A percentile compares a stretch with the other conserved stretches of the same genome.
Conservation (phyloP, 2,888 invertebrate genomes). For the Steinernema carpocapsae region DNA sequence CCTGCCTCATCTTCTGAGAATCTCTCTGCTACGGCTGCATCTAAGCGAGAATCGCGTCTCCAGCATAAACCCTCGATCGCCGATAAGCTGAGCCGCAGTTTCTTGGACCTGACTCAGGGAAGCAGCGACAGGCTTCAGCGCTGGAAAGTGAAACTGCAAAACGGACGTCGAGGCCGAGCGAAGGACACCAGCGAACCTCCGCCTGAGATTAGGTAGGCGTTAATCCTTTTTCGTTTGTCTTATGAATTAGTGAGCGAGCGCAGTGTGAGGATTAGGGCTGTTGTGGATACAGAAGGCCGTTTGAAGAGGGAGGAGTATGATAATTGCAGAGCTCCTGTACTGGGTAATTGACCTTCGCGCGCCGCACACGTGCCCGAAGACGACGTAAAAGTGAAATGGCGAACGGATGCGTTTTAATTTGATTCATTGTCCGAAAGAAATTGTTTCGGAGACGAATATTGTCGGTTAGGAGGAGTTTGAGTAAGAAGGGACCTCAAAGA, state of each 20-base stretch:
- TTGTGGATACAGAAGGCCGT: too few species aligned
- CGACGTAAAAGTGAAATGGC: slow-evolving; percentile 17
- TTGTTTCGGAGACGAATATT: background rate
- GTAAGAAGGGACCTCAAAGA: background rate
- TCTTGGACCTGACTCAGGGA: slow-evolving; percentile 51
- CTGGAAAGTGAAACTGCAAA: slow-evolving; percentile 50
- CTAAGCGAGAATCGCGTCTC: slow-evolving; percentile 13
- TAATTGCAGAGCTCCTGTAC: slow-evolving; percentile 28
- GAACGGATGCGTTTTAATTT: slow-evolving; percentile 27
- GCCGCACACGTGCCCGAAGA: too few species aligned
- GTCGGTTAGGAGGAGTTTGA: background rate
- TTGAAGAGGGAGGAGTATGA: background rate
- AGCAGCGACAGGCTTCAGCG: slow-evolving; percentile 45
- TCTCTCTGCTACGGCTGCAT: background rate
- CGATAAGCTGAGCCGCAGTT: slow-evolving; percentile 46
- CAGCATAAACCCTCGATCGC: slow-evolving; percentile 41
- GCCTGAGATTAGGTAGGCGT: slow-evolving; percentile 34
- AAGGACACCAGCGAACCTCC: slow-evolving; percentile 34
- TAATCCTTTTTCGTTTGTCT: slow-evolving; percentile 23
- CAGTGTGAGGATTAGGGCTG: background rate
- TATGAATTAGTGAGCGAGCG: slow-evolving; percentile 3
- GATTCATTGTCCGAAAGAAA: background rate
- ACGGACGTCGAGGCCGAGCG: slow-evolving; percentile 35
- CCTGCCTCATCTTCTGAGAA: background rate
- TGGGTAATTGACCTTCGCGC: slow-evolving; percentile 29